These are phyloP conservation scores for Rhineura floridana DNA, from an alignment of 2,113 vertebrate genomes.

Conservation along the genomic window DNA sequence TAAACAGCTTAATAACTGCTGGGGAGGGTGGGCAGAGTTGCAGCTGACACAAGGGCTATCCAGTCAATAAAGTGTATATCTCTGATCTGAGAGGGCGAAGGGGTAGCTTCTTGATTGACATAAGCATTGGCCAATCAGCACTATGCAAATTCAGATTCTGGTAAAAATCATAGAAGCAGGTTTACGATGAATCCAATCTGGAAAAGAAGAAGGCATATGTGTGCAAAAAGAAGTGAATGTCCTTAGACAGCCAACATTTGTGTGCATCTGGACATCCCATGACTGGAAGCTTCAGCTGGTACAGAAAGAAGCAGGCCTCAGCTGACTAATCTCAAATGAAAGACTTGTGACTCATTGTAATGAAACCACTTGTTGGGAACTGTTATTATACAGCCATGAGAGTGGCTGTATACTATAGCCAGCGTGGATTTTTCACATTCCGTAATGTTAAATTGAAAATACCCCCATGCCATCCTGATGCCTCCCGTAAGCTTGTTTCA, in stretches of 20 bases:
- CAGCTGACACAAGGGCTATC: too few relatives aligned
- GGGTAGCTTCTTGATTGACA: neutral
- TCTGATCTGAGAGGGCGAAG: too few relatives aligned
- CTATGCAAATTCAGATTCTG: neutral
- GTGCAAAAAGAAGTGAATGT: neutral
- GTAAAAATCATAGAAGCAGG: neutral
- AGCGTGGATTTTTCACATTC: too few relatives aligned
- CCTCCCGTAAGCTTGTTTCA: too few relatives aligned
- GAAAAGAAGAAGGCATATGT: neutral
- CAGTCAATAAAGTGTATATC: too few relatives aligned
- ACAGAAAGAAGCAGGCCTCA: neutral
- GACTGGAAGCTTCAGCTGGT: neutral
- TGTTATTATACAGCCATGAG: too few relatives aligned
- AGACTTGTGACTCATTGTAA: neutral
- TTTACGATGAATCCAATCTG: neutral
- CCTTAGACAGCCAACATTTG: neutral
- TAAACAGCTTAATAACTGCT: neutral
- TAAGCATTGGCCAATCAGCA: neutral
- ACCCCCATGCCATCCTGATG: too few relatives aligned
- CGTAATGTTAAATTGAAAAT: too few relatives aligned
- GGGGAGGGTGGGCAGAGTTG: too few relatives aligned
- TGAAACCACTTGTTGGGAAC: too few relatives aligned
- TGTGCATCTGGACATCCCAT: too few relatives aligned
- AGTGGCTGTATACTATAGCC: too few relatives aligned
- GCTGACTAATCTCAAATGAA: neutral